These are phyloP conservation scores for Parambassis ranga DNA, from an alignment of 2,797 vertebrate genomes.

Conservation along the genomic window DNA sequence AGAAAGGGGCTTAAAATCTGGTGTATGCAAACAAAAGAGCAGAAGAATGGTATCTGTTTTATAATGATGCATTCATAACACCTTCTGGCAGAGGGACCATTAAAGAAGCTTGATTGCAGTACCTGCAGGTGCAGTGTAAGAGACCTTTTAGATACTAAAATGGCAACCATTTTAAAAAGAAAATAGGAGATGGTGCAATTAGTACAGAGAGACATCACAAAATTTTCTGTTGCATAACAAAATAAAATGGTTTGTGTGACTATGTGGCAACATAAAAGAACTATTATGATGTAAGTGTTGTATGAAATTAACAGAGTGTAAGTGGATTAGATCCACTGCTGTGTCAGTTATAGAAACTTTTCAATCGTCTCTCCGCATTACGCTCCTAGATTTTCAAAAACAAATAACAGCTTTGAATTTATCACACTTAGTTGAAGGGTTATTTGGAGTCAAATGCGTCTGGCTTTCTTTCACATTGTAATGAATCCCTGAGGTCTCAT, in stretches of 20 bases:
- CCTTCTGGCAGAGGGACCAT: background rate
- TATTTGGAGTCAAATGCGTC: background rate
- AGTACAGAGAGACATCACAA: too few species aligned
- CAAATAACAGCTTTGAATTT: background rate
- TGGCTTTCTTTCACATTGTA: background rate
- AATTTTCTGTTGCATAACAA: background rate
- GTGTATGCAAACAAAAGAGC: background rate
- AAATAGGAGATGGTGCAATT: too few species aligned
- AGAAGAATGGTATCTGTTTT: background rate
- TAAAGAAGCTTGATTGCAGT: too few species aligned
- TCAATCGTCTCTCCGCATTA: background rate
- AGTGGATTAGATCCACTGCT: background rate
- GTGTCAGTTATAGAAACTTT: background rate
- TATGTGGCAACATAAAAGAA: background rate
- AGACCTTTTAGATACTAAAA: too few species aligned
- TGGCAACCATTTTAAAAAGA: too few species aligned
- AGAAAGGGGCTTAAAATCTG: too few species aligned
- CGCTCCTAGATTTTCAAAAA: background rate
- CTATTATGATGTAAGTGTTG: background rate
- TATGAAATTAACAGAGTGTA: background rate
- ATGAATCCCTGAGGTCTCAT: conserved; percentile 8
- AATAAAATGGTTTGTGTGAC: background rate
- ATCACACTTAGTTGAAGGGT: background rate
- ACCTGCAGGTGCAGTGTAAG: too few species aligned
- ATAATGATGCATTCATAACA: background rate